These are phyloP conservation scores for Gymnarchus niloticus DNA, from an alignment of 2,113 vertebrate species.

Conservation along the genomic window DNA sequence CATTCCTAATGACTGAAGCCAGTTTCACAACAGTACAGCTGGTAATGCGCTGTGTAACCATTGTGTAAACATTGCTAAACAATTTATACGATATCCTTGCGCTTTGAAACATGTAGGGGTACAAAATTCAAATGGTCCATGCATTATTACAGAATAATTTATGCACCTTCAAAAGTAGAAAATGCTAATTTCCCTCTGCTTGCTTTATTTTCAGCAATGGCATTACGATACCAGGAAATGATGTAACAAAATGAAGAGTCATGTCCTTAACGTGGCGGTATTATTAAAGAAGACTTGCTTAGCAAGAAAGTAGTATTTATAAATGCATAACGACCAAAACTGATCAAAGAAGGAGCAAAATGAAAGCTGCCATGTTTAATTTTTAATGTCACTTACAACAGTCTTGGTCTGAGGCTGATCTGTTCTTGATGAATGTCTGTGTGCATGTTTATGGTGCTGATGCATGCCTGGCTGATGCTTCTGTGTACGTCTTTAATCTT, in stretches of 20 bases:
- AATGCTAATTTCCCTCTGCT: background rate
- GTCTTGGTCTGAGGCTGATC: background rate
- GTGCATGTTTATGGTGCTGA: constrained; percentile 6
- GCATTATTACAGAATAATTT: constrained; percentile 5
- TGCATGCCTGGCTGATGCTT: background rate
- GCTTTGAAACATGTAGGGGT: background rate
- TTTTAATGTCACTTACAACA: background rate
- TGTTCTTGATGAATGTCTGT: background rate
- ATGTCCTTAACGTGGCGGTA: background rate
- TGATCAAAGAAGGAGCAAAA: background rate
- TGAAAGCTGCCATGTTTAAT: background rate
- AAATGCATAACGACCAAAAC: background rate
- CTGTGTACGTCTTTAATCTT: constrained; percentile 2
- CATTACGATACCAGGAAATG: background rate
- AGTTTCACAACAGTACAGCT: background rate
- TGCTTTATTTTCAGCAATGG: background rate
- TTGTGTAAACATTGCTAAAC: background rate
- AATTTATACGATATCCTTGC: background rate
- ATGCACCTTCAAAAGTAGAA: background rate
- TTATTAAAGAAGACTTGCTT: background rate
- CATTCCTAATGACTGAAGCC: background rate
- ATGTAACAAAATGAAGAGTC: background rate
- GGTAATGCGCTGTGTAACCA: background rate
- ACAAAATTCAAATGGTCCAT: constrained; percentile 1
- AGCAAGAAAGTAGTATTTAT: background rate